A percentile compares a stretch with the other conserved stretches of the same genome.
Conservation (phyloP, 2,113 vertebrate species). For the Tapirus terrestris region DNA sequence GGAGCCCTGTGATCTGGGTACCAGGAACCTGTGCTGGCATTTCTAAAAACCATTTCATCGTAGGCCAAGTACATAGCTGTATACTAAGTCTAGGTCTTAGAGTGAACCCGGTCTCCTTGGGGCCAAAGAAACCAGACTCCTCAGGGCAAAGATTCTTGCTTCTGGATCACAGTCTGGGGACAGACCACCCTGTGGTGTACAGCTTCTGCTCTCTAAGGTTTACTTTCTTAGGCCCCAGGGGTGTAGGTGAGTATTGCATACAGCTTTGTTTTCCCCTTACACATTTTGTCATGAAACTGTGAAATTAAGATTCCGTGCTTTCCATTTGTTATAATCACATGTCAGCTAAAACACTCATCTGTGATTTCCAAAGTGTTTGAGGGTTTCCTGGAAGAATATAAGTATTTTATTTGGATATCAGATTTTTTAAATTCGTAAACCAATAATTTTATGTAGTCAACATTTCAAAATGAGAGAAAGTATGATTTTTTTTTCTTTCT, state of each 20-base stretch:
- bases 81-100: neutral
- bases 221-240: no score
- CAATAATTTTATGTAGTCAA: neutral
- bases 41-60: neutral
- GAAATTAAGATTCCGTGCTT: neutral
- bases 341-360: neutral
- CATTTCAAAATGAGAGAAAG: neutral
- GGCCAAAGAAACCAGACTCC: neutral
- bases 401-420: constrained; percentile 45
- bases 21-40: neutral
- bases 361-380: neutral
- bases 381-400: constrained; percentile 24
- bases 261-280: neutral
- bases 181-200: neutral
- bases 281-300: neutral
- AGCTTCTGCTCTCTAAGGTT: neutral
- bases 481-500: neutral
- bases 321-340: neutral
- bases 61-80: neutral
- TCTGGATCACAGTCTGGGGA: neutral
- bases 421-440: constrained; percentile 40
- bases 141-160: neutral
- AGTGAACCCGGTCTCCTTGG: neutral
- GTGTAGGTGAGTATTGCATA: neutral
- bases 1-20: neutral